phyloP scores from a whole-genome alignment of 2,113 vertebrate genomes.

The Malurus alboscapulatus region DNA sequence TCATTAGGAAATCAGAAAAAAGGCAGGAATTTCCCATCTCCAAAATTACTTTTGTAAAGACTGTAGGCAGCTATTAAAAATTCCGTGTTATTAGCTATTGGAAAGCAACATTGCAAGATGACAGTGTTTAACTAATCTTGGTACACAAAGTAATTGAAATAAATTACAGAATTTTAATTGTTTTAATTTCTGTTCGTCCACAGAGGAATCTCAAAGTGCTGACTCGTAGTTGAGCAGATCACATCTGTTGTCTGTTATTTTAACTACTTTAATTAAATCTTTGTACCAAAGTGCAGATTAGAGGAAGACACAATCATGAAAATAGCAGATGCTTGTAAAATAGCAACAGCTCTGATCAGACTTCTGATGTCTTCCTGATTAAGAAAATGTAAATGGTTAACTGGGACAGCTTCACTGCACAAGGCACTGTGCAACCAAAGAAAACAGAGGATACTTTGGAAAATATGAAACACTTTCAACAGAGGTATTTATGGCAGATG shows the following conservation, averaged over 20 bases:
- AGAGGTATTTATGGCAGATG: neutral
- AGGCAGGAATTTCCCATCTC: neutral
- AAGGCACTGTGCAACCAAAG: neutral
- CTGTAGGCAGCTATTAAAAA: neutral
- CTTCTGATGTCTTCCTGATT: neutral
- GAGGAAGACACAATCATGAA: neutral
- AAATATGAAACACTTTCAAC: neutral
- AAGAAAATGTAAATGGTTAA: neutral
- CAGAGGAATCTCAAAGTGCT: neutral
- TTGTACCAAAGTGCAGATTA: neutral
- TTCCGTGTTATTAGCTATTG: neutral
- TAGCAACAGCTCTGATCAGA: neutral
- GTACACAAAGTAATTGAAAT: neutral
- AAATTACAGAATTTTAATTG: neutral
- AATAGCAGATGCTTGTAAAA: conserved; percentile 22
- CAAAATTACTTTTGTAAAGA: neutral
- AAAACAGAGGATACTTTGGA: neutral
- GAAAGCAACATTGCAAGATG: neutral
- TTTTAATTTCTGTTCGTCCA: neutral
- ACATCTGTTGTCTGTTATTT: conserved; percentile 24
- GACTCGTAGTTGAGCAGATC: neutral
- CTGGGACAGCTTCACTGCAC: neutral
- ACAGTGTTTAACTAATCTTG: neutral
- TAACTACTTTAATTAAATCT: conserved; percentile 42
- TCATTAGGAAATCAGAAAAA: neutral